Evolutionary conservation across 2,888 invertebrate species (phyloP).

Genomic region (Tenthredo amoena): DNA sequence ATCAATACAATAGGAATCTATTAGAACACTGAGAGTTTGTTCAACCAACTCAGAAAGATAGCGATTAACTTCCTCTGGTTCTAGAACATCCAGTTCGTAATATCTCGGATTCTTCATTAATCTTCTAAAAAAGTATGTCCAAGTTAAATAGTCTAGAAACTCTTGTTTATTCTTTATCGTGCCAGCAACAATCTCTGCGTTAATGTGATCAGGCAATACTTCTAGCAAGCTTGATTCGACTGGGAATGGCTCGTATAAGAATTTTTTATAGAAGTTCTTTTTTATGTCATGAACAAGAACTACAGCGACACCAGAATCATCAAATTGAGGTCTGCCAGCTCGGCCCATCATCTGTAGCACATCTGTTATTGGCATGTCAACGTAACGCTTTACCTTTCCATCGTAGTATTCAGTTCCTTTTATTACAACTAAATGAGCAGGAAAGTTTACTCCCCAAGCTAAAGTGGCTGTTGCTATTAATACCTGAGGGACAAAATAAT

Average conservation of each 20-base stretch:
- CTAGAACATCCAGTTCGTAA: slow-evolving; percentile 88
- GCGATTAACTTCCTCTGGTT: slow-evolving; percentile 84
- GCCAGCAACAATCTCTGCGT: slow-evolving; percentile 97
- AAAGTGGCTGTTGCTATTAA: slow-evolving; percentile 97
- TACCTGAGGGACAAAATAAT: slow-evolving; percentile 80
- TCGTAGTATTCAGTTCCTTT: slow-evolving; percentile 99
- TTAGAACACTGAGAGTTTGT: slow-evolving; percentile 86
- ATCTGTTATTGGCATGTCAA: slow-evolving; percentile 99
- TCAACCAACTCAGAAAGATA: slow-evolving; percentile 92
- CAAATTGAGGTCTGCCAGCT: slow-evolving; percentile 98
- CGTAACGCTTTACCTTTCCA: slow-evolving; percentile 96
- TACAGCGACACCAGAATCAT: slow-evolving; percentile 93
- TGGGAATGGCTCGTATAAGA: slow-evolving; percentile 99
- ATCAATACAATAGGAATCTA: slow-evolving; percentile 88
- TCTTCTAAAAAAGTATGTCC: slow-evolving; percentile 98
- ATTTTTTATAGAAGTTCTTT: slow-evolving; percentile 99
- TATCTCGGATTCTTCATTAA: slow-evolving; percentile 95
- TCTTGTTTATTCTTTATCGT: slow-evolving; percentile 96
- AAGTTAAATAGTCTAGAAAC: slow-evolving; percentile 97
- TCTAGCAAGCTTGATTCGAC: slow-evolving; percentile 97
- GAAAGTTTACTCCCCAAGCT: slow-evolving; percentile 99
- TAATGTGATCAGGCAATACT: slow-evolving; percentile 97
- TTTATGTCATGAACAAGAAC: slow-evolving; percentile 97
- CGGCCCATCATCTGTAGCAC: slow-evolving; percentile 99
- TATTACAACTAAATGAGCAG: slow-evolving; percentile 98